Evolutionary conservation across 1,140 invertebrate species (phyloP).

Genomic region (Eufriesea mexicana): DNA sequence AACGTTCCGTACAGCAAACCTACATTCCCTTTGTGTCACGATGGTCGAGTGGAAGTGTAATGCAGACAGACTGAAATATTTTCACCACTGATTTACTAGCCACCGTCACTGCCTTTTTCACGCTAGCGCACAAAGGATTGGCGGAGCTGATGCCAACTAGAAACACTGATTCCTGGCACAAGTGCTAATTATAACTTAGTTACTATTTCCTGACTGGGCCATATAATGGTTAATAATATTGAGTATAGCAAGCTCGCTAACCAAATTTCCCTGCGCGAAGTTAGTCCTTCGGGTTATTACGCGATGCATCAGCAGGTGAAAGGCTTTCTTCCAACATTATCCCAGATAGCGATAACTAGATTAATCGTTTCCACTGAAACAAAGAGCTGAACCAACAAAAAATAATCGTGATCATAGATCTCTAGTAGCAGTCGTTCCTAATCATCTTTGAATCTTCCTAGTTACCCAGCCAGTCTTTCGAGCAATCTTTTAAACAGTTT

Average conservation of each 20-base stretch:
- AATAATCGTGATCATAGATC: no score
- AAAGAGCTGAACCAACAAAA: no score
- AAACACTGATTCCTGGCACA: background rate
- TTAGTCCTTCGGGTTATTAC: background rate
- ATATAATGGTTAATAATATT: background rate
- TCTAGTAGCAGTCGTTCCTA: background rate
- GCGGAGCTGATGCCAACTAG: background rate
- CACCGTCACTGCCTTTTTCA: background rate
- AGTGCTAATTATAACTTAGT: background rate
- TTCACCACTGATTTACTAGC: background rate
- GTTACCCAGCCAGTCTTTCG: background rate
- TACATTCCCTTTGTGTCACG: slow-evolving; percentile 21
- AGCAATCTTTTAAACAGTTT: background rate
- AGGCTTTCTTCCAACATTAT: background rate
- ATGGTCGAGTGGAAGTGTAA: background rate
- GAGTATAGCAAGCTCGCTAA: background rate
- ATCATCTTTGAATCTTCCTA: background rate
- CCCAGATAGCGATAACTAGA: background rate
- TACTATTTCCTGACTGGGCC: background rate
- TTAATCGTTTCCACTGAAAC: background rate
- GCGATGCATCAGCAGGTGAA: background rate
- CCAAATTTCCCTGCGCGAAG: background rate
- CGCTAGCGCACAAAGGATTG: no score
- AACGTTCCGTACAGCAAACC: slow-evolving; percentile 8
- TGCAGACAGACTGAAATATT: slow-evolving; percentile 5